Conservation (phyloP, 2,797 vertebrate species). For the Selene dorsalis region DNA sequence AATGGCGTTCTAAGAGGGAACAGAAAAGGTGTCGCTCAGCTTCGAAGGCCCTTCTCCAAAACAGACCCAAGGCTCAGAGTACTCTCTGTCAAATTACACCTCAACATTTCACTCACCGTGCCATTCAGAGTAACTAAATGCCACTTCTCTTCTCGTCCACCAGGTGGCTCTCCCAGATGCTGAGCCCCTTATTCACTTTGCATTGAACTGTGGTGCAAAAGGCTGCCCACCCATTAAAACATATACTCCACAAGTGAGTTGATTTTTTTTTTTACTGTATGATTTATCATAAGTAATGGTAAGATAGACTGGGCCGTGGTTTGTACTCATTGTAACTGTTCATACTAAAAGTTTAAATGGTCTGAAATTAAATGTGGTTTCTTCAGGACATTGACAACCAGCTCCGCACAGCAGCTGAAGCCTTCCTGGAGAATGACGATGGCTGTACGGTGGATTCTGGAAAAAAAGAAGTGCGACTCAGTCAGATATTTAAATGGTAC, state of each 20-base stretch:
- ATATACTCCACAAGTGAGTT: constrained; percentile 82
- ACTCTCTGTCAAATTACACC: neutral
- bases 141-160: constrained; percentile 46
- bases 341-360: neutral
- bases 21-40: constrained; percentile 85
- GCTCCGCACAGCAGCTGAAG: constrained; percentile 83
- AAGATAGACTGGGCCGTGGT: neutral
- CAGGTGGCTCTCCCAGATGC: constrained; percentile 84
- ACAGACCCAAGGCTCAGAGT: constrained; percentile 86
- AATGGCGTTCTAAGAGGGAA: constrained; percentile 87
- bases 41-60: constrained; percentile 85
- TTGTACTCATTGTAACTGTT: neutral
- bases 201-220: constrained; percentile 86
- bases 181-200: constrained; percentile 88
- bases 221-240: constrained; percentile 88
- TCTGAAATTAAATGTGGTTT: constrained; percentile 2
- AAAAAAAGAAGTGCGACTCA: constrained; percentile 85
- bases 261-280: neutral
- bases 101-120: neutral
- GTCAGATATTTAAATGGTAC: constrained; percentile 89
- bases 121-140: neutral
- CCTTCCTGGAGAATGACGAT: constrained; percentile 85
- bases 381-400: constrained; percentile 83
- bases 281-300: neutral
- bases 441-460: constrained; percentile 81